Evolutionary conservation across 1,140 invertebrate genomes (phyloP).

Genomic region (Holotrichia oblita): DNA sequence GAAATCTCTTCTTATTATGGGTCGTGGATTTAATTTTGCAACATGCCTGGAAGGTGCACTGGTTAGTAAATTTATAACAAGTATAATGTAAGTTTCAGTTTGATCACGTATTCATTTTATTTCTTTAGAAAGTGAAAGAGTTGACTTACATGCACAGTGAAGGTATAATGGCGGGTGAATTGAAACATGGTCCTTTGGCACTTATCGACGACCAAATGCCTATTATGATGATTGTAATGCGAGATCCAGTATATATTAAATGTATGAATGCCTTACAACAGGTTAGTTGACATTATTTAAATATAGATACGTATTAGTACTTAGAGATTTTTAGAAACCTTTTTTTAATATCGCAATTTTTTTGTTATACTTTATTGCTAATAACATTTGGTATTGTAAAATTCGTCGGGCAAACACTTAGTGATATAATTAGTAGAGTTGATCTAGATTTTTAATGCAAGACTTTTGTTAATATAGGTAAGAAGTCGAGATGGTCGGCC

Average conservation of each 20-base stretch:
- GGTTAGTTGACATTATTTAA: constrained; percentile 62
- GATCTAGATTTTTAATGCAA: background rate
- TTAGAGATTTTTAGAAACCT: too few relatives aligned
- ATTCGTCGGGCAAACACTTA: background rate
- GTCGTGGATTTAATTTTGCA: constrained; percentile 97
- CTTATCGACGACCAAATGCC: constrained; percentile 98
- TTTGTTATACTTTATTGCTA: constrained; percentile 25
- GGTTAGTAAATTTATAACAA: constrained; percentile 65
- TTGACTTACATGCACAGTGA: constrained; percentile 99
- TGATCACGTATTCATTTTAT: constrained; percentile 41
- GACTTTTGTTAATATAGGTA: constrained; percentile 55
- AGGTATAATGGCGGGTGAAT: constrained; percentile 97
- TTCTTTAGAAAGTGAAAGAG: constrained; percentile 95
- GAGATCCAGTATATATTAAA: constrained; percentile 96
- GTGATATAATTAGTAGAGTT: background rate
- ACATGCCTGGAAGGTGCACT: constrained; percentile 99
- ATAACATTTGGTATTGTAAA: too few relatives aligned
- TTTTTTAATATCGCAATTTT: too few relatives aligned
- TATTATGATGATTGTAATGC: constrained; percentile 97
- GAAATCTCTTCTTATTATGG: constrained; percentile 97
- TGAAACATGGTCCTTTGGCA: too few relatives aligned
- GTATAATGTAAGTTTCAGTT: background rate
- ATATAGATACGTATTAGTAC: background rate
- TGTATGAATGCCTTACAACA: constrained; percentile 99
- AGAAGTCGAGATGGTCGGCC: constrained; percentile 92